Conservation (phyloP, 2,797 vertebrate genomes). For the Brotula barbata region DNA sequence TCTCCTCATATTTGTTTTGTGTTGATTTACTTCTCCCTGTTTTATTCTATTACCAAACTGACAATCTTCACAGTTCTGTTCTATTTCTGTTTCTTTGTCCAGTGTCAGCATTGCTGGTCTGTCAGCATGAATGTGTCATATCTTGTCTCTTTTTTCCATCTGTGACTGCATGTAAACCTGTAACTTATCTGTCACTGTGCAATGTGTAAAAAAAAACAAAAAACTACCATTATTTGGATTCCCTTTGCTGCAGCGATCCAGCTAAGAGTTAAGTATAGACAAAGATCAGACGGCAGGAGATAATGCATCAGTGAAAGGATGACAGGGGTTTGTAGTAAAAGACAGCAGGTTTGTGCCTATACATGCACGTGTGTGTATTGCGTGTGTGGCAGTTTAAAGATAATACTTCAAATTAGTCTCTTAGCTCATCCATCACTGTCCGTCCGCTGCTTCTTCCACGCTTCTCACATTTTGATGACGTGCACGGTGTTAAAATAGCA, state of each 20-base stretch:
- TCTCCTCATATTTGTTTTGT: constrained; percentile 43
- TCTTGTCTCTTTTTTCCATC: constrained; percentile 68
- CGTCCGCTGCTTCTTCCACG: constrained; percentile 18
- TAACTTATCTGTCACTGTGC: constrained; percentile 50
- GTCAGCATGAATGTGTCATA: constrained; percentile 79
- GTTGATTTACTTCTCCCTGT: constrained; percentile 59
- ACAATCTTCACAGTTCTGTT: constrained; percentile 54
- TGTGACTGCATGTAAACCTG: constrained; percentile 82
- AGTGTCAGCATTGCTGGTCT: constrained; percentile 75
- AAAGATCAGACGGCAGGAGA: constrained; percentile 21
- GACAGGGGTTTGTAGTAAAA: constrained; percentile 35
- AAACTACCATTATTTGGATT: constrained; percentile 53
- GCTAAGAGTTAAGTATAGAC: constrained; percentile 41
- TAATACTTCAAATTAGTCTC: constrained; percentile 54
- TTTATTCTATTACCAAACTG: constrained; percentile 53
- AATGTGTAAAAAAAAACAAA: not conserved
- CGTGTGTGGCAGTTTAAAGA: constrained; percentile 53
- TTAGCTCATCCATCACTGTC: constrained; percentile 54
- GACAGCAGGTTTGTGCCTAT: constrained; percentile 24
- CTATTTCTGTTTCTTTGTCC: constrained; percentile 70
- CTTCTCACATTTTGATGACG: constrained; percentile 27
- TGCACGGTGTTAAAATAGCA: not conserved
- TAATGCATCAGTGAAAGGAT: constrained; percentile 20
- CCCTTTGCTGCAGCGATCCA: constrained; percentile 78
- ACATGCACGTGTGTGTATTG: constrained; percentile 1